phyloP scores from a whole-genome alignment of 2,888 invertebrate genomes.

The Corythucha ciliata region DNA sequence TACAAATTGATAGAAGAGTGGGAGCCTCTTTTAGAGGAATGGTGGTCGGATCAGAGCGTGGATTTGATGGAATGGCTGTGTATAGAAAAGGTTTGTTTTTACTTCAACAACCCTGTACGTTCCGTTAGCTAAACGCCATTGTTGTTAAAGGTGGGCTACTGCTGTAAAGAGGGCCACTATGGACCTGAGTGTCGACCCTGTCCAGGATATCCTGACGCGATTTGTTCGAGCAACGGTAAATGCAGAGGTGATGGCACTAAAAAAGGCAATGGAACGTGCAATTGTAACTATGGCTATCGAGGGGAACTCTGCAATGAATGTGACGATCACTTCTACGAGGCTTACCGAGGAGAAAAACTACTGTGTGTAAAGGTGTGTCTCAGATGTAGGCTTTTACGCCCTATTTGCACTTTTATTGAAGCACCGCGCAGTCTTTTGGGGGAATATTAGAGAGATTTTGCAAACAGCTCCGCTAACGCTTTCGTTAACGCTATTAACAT shows the following conservation, averaged over 20 bases:
- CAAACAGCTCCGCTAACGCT: too few relatives aligned
- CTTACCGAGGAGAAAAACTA: conserved; percentile 66
- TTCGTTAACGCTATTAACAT: too few relatives aligned
- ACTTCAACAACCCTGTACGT: background rate
- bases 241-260: conserved; percentile 82
- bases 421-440: too few relatives aligned
- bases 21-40: conserved; percentile 72
- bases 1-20: conserved; percentile 73
- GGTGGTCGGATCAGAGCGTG: conserved; percentile 70
- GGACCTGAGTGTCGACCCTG: conserved; percentile 76
- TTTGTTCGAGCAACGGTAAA: conserved; percentile 77
- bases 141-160: conserved; percentile 52
- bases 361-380: conserved; percentile 66
- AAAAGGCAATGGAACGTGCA: conserved; percentile 84
- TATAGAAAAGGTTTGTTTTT: conserved; percentile 59
- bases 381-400: too few relatives aligned
- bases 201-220: conserved; percentile 56
- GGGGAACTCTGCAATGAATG: conserved; percentile 75
- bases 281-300: conserved; percentile 71
- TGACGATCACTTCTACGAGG: conserved; percentile 57
- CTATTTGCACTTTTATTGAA: too few relatives aligned
- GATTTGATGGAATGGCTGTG: conserved; percentile 69
- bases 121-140: too few relatives aligned
- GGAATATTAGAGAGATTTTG: too few relatives aligned
- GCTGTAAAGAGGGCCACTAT: conserved; percentile 76